Percentiles rank a stretch among this genome's conserved stretches.
Evolutionary conservation across 2,113 vertebrate species (phyloP).

Genomic region (Aepyceros melampus): DNA sequence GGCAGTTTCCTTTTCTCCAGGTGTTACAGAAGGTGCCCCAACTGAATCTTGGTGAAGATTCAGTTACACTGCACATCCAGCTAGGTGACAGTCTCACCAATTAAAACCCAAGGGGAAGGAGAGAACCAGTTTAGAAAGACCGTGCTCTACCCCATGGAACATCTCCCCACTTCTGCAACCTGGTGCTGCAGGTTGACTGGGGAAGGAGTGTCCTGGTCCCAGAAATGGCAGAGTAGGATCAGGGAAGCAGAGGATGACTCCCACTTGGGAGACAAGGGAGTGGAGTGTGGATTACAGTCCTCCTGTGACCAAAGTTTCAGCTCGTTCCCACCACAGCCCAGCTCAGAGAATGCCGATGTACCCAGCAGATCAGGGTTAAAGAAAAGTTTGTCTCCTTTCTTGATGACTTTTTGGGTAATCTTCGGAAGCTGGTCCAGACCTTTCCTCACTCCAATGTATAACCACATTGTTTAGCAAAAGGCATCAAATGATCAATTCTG

Average conservation of each 20-base stretch:
- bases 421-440: not conserved
- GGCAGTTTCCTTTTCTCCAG: not conserved
- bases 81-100: not conserved
- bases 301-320: not conserved
- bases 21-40: not conserved
- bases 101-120: not conserved
- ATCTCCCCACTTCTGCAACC: not conserved
- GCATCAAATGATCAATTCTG: not conserved
- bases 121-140: not conserved
- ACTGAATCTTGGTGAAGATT: not conserved
- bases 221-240: not conserved
- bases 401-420: not conserved
- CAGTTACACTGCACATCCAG: too few relatives aligned
- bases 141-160: not conserved
- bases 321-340: not conserved
- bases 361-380: not conserved
- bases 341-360: not conserved
- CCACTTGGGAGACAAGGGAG: not conserved
- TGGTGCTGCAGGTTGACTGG: not conserved
- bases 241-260: not conserved
- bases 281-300: not conserved
- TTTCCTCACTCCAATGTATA: not conserved
- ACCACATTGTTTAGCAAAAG: not conserved
- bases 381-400: not conserved
- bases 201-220: not conserved